A percentile compares a stretch with the other conserved stretches of the same genome.
Evolutionary conservation across 1,140 invertebrate species (phyloP).

Genomic region (Cotesia glomerata): DNA sequence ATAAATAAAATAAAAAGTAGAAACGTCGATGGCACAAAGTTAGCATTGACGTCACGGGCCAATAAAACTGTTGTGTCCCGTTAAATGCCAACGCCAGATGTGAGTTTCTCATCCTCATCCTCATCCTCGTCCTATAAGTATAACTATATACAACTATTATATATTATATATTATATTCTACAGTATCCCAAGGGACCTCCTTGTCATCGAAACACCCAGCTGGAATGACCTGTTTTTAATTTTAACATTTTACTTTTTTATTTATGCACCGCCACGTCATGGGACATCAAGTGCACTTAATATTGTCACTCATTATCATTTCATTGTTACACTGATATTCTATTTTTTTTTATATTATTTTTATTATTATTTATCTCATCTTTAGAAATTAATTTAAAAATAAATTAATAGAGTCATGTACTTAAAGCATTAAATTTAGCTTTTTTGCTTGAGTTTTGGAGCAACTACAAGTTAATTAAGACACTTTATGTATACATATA

Average conservation of each 20-base stretch:
- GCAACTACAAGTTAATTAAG: conserved; percentile 15
- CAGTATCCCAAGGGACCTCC: conserved; percentile 8
- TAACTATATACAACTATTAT: conserved; percentile 8
- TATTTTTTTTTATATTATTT: no score
- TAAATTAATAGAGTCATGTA: no score
- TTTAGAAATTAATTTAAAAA: no score
- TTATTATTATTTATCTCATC: no score
- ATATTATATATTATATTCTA: background rate
- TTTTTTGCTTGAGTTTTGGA: background rate
- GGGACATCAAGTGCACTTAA: background rate
- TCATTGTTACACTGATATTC: background rate
- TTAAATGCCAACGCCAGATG: conserved; percentile 45
- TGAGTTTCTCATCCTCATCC: conserved; percentile 17
- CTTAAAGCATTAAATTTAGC: no score
- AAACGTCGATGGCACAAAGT: conserved; percentile 38
- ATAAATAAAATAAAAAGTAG: conserved; percentile 21
- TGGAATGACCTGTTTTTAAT: conserved; percentile 13
- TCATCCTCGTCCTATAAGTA: no score
- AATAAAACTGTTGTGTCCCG: conserved; percentile 45
- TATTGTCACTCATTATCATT: background rate
- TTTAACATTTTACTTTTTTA: conserved; percentile 2
- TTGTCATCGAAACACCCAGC: conserved; percentile 13
- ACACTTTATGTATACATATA: conserved; percentile 4
- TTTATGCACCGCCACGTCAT: background rate
- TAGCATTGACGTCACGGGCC: conserved; percentile 45